Base-by-base conservation (phyloP, 2,888 invertebrate species). In the Protodeltote pygarga region DNA sequence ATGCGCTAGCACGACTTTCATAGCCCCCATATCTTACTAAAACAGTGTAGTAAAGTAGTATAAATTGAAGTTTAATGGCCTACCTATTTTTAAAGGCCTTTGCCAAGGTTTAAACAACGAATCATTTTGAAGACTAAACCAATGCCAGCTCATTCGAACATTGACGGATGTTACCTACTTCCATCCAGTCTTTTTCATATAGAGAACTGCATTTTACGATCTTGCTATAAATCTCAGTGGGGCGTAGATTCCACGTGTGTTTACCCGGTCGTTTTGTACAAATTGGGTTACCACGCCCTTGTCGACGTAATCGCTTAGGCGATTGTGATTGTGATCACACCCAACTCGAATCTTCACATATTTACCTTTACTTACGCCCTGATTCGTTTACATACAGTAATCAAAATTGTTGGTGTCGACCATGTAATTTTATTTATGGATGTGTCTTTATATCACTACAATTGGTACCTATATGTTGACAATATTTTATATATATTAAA, bases 251-350 rank as follows among this genome's bases (percentile, higher is more conserved):
- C 76, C 77, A 73, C 77, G 81, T 82, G 74, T 87, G 85, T 85
- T 86, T 87, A 84, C 79, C 75, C 69, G 78, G 80, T 81, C 85
- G 80, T 87, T 87, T 81, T 80, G 79, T 73, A 74, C 80, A 85
- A 89, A 89, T 87, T 88, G 83, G 87, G 86, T 89, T 87, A 81
- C 81, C 80, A 76, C 81, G 77, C 77, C 82, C 77, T 68, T 73
- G 73, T 71, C 79, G 73, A 76, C 82, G 79, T 88, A 85, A 87
- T 87, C 83, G 83, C 80, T 83, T 81, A 77, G 77, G 78, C 81
- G 77, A 73, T 70, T 72, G 73, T 77, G 84, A 80, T n/a, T 79
- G 79, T 75, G 83, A 83, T 84, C 83, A 82, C 82, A 71, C 79
- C 79, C 73, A 65, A 65, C 68, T 77, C 71, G 75, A 79, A 79